A percentile compares a stretch with the other conserved stretches of the same genome.
These are phyloP conservation scores for Nomada flava DNA, from an alignment of 2,888 invertebrate genomes.

Conservation along the genomic window DNA sequence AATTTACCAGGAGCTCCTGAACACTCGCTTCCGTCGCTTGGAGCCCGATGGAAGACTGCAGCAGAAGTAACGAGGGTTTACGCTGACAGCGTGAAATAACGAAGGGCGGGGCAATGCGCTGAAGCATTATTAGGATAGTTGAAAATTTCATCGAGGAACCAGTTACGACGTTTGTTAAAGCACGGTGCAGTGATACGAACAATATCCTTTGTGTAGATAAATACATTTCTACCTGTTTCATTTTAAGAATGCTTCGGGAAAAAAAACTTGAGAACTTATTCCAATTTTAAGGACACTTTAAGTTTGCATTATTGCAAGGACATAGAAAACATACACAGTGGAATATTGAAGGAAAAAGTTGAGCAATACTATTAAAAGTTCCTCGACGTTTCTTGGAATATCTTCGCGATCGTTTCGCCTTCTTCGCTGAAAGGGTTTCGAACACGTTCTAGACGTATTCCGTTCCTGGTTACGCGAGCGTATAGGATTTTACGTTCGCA, in stretches of 20 bases:
- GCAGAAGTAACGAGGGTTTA: slow-evolving; percentile 30
- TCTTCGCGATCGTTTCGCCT: slow-evolving; percentile 11
- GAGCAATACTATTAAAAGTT: no score
- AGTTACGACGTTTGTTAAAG: slow-evolving; percentile 6
- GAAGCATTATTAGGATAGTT: slow-evolving; percentile 44
- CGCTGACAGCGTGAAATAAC: slow-evolving; percentile 52
- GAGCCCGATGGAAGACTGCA: slow-evolving; percentile 16
- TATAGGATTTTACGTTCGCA: slow-evolving; percentile 23
- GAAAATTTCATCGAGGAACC: slow-evolving; percentile 7
- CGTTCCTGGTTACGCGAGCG: slow-evolving; percentile 8
- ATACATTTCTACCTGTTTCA: no score
- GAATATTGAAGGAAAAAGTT: no score
- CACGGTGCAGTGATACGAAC: no score
- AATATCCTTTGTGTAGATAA: no score
- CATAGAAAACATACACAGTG: no score
- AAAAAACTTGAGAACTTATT: no score
- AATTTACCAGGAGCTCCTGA: slow-evolving; percentile 16
- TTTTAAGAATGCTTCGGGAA: no score
- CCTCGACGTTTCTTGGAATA: slow-evolving; percentile 18
- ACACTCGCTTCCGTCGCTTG: not conserved
- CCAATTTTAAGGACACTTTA: no score
- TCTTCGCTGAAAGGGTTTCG: slow-evolving; percentile 11
- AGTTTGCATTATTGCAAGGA: no score
- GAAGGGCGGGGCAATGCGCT: slow-evolving; percentile 33
- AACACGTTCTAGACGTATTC: slow-evolving; percentile 52